These are phyloP conservation scores for Lepidochrysops patricia DNA, from an alignment of 2,888 invertebrate genomes.

Conservation along the genomic window DNA sequence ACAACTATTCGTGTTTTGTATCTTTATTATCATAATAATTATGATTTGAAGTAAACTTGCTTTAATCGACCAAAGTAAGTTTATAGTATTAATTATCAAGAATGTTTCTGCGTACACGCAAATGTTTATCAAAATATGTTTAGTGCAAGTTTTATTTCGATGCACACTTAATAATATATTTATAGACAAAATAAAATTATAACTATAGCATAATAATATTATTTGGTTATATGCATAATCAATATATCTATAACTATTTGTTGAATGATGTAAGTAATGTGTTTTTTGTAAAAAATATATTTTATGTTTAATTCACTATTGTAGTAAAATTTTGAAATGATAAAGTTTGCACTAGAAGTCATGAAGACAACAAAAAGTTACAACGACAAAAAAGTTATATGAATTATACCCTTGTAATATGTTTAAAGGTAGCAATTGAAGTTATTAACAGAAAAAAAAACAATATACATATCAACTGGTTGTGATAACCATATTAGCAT, in stretches of 20 bases:
- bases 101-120: not conserved
- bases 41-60: not conserved
- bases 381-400: not conserved
- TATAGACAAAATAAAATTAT: not conserved
- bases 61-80: not conserved
- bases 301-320: not conserved
- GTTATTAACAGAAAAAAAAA: conserved; percentile 5
- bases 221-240: not conserved
- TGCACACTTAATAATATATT: not conserved
- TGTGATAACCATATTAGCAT: conserved; percentile 8
- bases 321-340: not conserved
- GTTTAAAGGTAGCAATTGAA: conserved; percentile 2
- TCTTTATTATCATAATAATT: too few species aligned
- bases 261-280: not conserved
- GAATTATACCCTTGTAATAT: not conserved
- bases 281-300: not conserved
- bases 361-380: not conserved
- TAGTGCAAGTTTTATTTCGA: not conserved
- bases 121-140: not conserved
- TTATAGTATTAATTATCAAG: too few species aligned
- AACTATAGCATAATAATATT: not conserved
- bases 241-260: not conserved
- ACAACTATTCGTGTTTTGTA: too few species aligned
- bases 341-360: not conserved
- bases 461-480: conserved; percentile 11